Base-by-base conservation (phyloP, 2,888 invertebrate species). In the Drymonia ruficornis region DNA sequence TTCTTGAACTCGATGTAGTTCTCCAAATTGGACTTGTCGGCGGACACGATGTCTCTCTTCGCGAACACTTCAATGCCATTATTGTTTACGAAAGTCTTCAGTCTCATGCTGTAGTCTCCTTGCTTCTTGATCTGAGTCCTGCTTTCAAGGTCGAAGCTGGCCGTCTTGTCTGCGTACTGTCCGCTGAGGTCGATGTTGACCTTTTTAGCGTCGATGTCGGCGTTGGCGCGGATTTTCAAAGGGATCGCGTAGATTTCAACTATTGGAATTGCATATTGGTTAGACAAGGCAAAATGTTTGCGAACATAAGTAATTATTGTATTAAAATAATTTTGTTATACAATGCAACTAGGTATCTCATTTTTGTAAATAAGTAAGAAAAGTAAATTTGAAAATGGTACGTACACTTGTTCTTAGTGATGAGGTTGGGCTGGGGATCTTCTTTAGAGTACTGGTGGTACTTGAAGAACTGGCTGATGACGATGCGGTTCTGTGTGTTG, bases 11-110 rank as follows among this genome's bases (percentile, higher is more conserved):
- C 90, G 9, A 96, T 57, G 38, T 91, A 93, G 69, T 95, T 94
- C 43, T 93, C 91, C 43, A 95, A 91, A 74, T 95, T 95, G 1
- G 94, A 95, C 73, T 95, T 95, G 31, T 93, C 90, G 13, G 86
- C 81, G 0, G 93, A 93, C 0, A 93, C 76, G 2, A 95, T 87
- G 43, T 94, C 93, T 16, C 95, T 91, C 65, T 94, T 94, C 0
- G 94, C 84, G 61, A 94, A 90, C 0, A 94, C 55, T 63, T 94
- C 93, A 0, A 91, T 16, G 3, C 85, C 82, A 40, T 83, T 79
- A 28, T 83, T 84, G 67, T 91, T 84, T 0, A 74, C 53, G 18
- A 72, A 66, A 3, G 84, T 78, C 40, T 72, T 76, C 0, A 90
- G 13, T 63, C 91, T 92, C 0, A 88, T 57, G 55, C 80, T 84